Evolutionary conservation across 2,888 invertebrate species (phyloP), one percentile per base, ranked within the genome.

Genomic region (Meteorus cinctellus): DNA sequence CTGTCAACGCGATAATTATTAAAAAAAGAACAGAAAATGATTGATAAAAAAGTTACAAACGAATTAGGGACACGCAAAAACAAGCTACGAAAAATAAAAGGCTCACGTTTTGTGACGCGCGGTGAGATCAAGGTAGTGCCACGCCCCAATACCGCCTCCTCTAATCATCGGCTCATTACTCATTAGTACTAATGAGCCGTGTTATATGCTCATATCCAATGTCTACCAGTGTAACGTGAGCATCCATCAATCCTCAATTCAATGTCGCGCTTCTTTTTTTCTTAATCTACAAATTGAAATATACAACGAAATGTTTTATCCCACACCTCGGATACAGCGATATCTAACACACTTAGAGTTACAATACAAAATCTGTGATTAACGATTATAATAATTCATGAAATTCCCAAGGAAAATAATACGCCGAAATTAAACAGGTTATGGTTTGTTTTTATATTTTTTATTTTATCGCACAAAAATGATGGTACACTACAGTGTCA

Each of bases 131-230:
- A 88, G 85, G 76, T 66, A 77, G 34, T 65, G 86, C 85, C 89
- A 89, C 89, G 89, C 89, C 89, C 86, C 85, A 80, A 82, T 86
- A 86, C 88, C 89, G 88, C 89, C 89, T 88, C 85, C 87, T 88
- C 86, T 89, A 89, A 89, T 89, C 89, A 88, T 88, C 88, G 86
- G 83, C 88, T 89, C 89, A 88, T 89, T 89, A 89, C 89, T 89
- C 89, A 89, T 89, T 89, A 89, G 87, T 81, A 75, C 87, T 89
- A 89, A 89, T 89, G 89, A 89, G 89, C 85, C 86, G 88, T 84
- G 88, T 55, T 72, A 77, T 80, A 66, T 74, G 41, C 5, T 6
- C 5, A 10, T 14, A 24, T 24, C 24, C 36, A 63, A 24, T 27
- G 14, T 60, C 24, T 41, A 8, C 45, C 24, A 29, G 62, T 51